Evolutionary conservation across 2,113 vertebrate genomes (phyloP).

Genomic region (Pipa parva): DNA sequence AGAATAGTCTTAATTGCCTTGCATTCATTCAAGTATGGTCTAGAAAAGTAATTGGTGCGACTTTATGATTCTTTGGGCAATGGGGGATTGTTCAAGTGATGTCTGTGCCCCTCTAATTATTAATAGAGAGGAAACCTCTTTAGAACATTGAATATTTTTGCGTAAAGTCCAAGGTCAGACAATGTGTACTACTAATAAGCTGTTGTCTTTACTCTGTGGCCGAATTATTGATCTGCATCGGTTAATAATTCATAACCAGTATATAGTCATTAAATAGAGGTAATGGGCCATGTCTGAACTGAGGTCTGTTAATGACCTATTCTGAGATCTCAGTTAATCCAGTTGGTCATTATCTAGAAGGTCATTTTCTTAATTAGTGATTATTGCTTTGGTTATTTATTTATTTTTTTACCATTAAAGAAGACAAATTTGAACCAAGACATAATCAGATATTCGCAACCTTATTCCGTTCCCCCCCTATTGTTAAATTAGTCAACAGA

Average conservation of each 20-base stretch:
- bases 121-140: not conserved
- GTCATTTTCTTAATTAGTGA: slow-evolving; percentile 28
- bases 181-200: not conserved
- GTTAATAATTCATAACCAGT: slow-evolving; percentile 27
- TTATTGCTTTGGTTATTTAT: slow-evolving; percentile 25
- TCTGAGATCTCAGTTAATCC: slow-evolving; percentile 30
- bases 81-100: slow-evolving; percentile 8
- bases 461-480: not conserved
- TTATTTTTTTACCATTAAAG: slow-evolving; percentile 17
- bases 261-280: slow-evolving; percentile 13
- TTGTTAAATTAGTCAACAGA: not conserved
- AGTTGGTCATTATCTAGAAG: slow-evolving; percentile 34
- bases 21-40: slow-evolving; percentile 39
- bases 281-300: slow-evolving; percentile 32
- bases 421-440: slow-evolving; percentile 11
- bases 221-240: slow-evolving; percentile 23
- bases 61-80: slow-evolving; percentile 43
- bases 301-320: slow-evolving; percentile 30
- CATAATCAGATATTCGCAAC: slow-evolving; percentile 1
- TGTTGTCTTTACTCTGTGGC: slow-evolving; percentile 6
- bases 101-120: slow-evolving; percentile 3
- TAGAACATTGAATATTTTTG: not conserved
- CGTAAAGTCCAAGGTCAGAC: not conserved
- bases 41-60: slow-evolving; percentile 44
- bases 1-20: slow-evolving; percentile 51